phyloP scores from a whole-genome alignment of 2,797 vertebrate genomes.

The Pristis pectinata region DNA sequence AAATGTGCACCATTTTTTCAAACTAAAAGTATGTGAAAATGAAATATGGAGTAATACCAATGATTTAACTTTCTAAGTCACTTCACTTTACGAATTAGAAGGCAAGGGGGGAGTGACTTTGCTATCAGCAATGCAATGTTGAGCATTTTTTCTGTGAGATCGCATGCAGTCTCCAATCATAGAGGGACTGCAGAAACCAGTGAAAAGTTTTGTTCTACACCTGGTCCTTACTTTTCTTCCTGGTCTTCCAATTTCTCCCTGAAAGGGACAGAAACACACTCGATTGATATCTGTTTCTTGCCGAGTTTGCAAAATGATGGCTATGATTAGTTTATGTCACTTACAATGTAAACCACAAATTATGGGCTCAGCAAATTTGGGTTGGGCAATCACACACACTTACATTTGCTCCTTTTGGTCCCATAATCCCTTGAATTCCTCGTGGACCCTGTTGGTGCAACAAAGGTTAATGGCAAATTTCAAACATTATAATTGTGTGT shows the following conservation, averaged over 20 bases:
- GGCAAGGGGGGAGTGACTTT: background rate
- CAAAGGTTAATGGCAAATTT: constrained; percentile 36
- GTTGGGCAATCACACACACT: constrained; percentile 40
- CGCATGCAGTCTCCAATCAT: background rate
- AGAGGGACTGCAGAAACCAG: background rate
- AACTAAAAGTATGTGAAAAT: background rate
- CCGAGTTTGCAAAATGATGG: background rate
- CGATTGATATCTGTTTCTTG: background rate
- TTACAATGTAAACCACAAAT: background rate
- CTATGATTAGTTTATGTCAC: background rate
- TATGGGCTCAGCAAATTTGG: background rate
- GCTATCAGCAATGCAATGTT: too few relatives aligned
- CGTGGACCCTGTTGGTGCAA: constrained; percentile 70
- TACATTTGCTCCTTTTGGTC: constrained; percentile 94
- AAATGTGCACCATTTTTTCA: background rate
- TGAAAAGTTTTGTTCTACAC: background rate
- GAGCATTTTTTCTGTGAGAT: background rate
- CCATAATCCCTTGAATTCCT: constrained; percentile 79
- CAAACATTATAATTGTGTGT: background rate
- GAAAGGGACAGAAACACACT: constrained; percentile 53
- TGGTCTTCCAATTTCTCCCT: constrained; percentile 97
- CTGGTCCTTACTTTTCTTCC: constrained; percentile 76
- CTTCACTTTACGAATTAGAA: background rate
- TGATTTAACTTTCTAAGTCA: background rate
- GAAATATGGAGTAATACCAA: background rate